Evolutionary conservation across 2,888 invertebrate species (phyloP).

Genomic region (Syritta pipiens): DNA sequence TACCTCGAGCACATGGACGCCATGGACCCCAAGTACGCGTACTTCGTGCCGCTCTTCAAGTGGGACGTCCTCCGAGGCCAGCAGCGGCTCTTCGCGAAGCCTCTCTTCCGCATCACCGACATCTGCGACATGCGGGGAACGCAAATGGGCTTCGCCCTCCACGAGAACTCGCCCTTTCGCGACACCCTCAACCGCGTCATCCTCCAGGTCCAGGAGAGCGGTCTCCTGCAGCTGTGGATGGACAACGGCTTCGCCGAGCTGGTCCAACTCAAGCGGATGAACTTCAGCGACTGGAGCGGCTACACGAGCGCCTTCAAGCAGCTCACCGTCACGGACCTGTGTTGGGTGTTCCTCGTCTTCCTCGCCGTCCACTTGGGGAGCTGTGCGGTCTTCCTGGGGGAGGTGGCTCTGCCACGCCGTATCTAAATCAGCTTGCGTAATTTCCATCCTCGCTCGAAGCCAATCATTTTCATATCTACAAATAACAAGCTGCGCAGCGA

Average conservation of each 20-base stretch:
- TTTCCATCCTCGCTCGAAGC: background rate
- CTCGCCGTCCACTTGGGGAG: background rate
- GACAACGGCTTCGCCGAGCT: slow-evolving; percentile 12
- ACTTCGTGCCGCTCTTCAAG: background rate
- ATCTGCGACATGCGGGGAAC: background rate
- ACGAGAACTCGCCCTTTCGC: slow-evolving; percentile 11
- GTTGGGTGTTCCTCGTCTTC: background rate
- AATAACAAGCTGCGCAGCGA: background rate
- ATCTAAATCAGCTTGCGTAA: too few relatives aligned
- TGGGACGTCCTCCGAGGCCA: slow-evolving; percentile 10
- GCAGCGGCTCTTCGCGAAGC: slow-evolving; percentile 25
- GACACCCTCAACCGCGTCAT: slow-evolving; percentile 13
- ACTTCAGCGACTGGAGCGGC: slow-evolving; percentile 15
- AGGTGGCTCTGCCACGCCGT: too few relatives aligned
- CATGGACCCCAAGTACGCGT: slow-evolving; percentile 7
- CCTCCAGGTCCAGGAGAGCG: slow-evolving; percentile 15
- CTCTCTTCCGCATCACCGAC: slow-evolving; percentile 11
- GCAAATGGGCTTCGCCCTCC: slow-evolving; percentile 3
- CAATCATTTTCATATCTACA: background rate
- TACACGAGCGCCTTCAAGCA: background rate
- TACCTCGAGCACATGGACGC: background rate
- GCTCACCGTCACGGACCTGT: background rate
- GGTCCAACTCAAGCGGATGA: slow-evolving; percentile 18
- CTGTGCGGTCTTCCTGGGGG: too few relatives aligned
- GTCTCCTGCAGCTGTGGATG: slow-evolving; percentile 24